These are phyloP conservation scores for Istiophorus platypterus DNA, from an alignment of 2,113 vertebrate species.

Conservation along the genomic window DNA sequence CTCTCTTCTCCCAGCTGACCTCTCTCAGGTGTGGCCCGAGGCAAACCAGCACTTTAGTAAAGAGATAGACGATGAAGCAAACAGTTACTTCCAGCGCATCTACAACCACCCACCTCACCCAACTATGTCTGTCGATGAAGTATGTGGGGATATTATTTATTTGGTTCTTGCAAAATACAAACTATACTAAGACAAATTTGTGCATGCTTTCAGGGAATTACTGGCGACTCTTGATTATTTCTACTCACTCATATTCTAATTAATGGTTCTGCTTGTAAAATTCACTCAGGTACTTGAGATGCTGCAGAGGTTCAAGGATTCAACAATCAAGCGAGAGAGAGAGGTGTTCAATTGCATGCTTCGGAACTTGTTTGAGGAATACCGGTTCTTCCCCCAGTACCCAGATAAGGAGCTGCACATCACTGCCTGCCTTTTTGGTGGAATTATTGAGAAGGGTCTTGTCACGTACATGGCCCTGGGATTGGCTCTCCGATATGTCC, in stretches of 20 bases:
- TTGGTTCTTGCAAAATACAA: background rate
- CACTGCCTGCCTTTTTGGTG: slow-evolving; percentile 98
- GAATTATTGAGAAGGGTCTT: slow-evolving; percentile 98
- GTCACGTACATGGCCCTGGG: slow-evolving; percentile 99
- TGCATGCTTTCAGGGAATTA: background rate
- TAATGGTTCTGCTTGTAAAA: background rate
- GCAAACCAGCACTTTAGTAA: slow-evolving; percentile 99
- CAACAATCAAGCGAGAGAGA: slow-evolving; percentile 95
- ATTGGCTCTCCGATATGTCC: slow-evolving; percentile 95
- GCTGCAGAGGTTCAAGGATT: slow-evolving; percentile 99
- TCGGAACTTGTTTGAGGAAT: slow-evolving; percentile 98
- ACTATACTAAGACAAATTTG: background rate
- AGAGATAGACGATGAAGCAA: slow-evolving; percentile 99
- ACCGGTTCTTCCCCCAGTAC: slow-evolving; percentile 98
- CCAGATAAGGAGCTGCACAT: slow-evolving; percentile 99
- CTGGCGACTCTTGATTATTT: background rate
- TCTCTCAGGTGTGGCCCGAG: slow-evolving; percentile 99
- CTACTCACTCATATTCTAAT: background rate
- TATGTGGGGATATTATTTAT: slow-evolving; percentile 71
- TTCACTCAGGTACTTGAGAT: slow-evolving; percentile 91
- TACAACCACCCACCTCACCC: slow-evolving; percentile 99
- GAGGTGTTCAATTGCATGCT: slow-evolving; percentile 99
- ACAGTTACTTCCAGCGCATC: slow-evolving; percentile 99
- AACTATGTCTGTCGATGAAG: slow-evolving; percentile 99
- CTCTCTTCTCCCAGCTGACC: slow-evolving; percentile 87